Base-by-base conservation (phyloP, 2,888 invertebrate genomes). In the Perithous albicinctus region DNA sequence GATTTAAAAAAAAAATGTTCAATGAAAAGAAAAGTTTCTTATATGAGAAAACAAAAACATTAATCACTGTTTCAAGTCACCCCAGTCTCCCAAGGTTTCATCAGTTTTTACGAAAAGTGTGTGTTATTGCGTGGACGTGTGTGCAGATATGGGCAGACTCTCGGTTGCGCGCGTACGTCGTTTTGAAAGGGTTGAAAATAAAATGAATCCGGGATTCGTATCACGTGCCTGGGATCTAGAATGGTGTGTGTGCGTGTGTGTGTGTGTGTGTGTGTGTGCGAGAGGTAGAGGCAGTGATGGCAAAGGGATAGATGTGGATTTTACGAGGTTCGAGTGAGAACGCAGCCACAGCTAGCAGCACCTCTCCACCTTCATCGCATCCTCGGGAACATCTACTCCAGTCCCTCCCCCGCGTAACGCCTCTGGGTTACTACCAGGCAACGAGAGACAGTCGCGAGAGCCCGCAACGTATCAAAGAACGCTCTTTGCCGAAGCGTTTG, bases 101-200 rank as follows among this genome's bases (percentile, higher is more conserved):
- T 41, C 63, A 12, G 41, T 41, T 38, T n/a, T 20, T 6, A 10
- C 63, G 23, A 63, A 63, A 63, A 59, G 59, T 56, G 15, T 38
- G 29, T 32, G 29, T 41, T 20, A 32, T 48, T 23, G 56, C 46
- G 43, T 54, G 63, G 6, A 67, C 51, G 38, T 61, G 64, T 26
- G 46, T 54, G 35, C 59, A 46, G 41, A 38, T n/a, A n/a, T 48
- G 51, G 38, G 61, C 43, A 29, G n/a, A 70, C 23, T 29, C 64
- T 46, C 74, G 35, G 74, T n/a, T n/a, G 63, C 64, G 69, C 64
- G 63, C 69, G 48, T 61, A 67, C 77, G 67, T 78, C 32, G 82
- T 26, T 41, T n/a, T 81, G 89, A 86, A 89, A 88, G 88, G 90
- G 89, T 89, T 89, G 88, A 85, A 88, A 89, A 89, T 89, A 88